A percentile compares a stretch with the other conserved stretches of the same genome.
These are phyloP conservation scores for Ceraclea dissimilis DNA, from an alignment of 2,888 invertebrate species.

Conservation along the genomic window DNA sequence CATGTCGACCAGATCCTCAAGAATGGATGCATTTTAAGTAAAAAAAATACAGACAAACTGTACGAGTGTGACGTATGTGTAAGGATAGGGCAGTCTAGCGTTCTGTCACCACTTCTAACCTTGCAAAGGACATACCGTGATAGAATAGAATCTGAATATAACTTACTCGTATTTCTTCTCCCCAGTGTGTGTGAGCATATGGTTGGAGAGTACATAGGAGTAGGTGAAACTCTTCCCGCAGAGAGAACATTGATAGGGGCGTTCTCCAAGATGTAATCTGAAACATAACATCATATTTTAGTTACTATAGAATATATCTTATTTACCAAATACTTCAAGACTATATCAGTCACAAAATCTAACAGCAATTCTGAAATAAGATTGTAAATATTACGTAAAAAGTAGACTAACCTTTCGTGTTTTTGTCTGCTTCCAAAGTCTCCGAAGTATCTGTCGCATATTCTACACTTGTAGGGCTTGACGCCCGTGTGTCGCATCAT, in stretches of 20 bases:
- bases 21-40: no score
- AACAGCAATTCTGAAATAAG: no score
- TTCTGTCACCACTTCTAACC: no score
- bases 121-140: no score
- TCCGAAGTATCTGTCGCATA: conserved; percentile 40
- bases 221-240: conserved; percentile 47
- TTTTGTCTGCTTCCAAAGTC: conserved; percentile 43
- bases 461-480: conserved; percentile 39
- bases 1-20: no score
- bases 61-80: no score
- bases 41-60: no score
- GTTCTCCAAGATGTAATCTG: conserved; percentile 46
- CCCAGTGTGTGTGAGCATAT: conserved; percentile 48
- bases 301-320: not conserved
- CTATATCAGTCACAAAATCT: no score
- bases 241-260: conserved; percentile 44
- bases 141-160: conserved; percentile 5
- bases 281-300: no score
- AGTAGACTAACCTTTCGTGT: conserved; percentile 43
- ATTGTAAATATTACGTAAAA: no score
- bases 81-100: no score
- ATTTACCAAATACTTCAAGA: no score
- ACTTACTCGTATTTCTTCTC: conserved; percentile 49
- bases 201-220: conserved; percentile 46
- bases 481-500: conserved; percentile 43